Evolutionary conservation across 2,797 vertebrate species (phyloP), one percentile per base, ranked within the genome.

Genomic region (Labroides dimidiatus): DNA sequence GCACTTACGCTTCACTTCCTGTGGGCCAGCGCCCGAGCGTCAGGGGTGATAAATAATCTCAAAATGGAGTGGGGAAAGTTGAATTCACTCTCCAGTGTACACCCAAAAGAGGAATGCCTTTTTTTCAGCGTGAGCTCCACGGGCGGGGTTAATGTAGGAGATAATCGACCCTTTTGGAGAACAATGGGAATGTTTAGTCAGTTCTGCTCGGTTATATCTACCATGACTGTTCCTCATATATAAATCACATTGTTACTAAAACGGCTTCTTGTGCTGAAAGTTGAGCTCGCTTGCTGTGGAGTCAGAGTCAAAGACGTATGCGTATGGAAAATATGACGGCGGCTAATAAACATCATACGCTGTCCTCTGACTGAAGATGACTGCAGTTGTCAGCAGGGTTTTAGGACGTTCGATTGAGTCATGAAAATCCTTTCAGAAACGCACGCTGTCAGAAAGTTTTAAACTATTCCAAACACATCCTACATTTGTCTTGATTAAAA

Each of bases 1-100:
- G 93, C 93, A 95, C 94, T 95, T 95, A 94, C 78, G 86, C 90
- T 88, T 90, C 88, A 75, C 90, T 93, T 93, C 95, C 93, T 94
- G 91, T 93, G 92, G 80, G 90, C 87, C 82, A 11, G 62, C 36
- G 23, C 56, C 77, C 53, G 45, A 70, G 74, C 54, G 60, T 85
- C 82, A 79, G 71, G 77, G 84, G 82, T 81, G 77, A 93, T 92
- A 91, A 93, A 93, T 92, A 91, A 91, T 70, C 53, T 4, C 75
- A 72, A 80, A 86, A 87, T 85, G 75, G 74, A 91, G 87, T 88
- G 81, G 79, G 69, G 85, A 86, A 84, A 73, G 73, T 50, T 69
- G 44, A 68, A 77, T 82, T 84, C 77, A 70, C 59, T 23, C 61
- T 81, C 59, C n/a, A 20, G 65, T 66, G 27, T 70, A 54, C 61